phyloP scores from a whole-genome alignment of 2,888 invertebrate species.

The Malacosoma neustria region DNA sequence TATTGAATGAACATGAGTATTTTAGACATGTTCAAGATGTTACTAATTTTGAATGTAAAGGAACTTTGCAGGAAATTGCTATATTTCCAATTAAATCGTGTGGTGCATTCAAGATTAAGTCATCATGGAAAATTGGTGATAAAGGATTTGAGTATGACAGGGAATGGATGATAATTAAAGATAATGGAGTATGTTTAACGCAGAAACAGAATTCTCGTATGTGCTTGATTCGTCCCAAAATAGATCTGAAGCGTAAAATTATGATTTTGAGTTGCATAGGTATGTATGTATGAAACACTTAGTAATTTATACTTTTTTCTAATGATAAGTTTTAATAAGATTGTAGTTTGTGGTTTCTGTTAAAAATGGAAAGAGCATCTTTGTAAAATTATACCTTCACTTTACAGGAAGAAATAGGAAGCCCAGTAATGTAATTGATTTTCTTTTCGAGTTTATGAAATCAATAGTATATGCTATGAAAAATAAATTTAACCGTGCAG shows the following conservation, averaged over 20 bases:
- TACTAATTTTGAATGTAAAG: slow-evolving; percentile 8
- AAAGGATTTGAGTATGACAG: slow-evolving; percentile 92
- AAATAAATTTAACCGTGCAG: too few species aligned
- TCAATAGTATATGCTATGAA: too few species aligned
- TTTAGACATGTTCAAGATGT: slow-evolving; percentile 14
- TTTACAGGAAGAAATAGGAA: too few species aligned
- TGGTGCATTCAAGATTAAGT: slow-evolving; percentile 80
- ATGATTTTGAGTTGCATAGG: slow-evolving; percentile 78
- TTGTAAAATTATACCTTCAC: too few species aligned
- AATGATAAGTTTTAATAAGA: too few species aligned
- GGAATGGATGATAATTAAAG: slow-evolving; percentile 93
- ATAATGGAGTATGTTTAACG: slow-evolving; percentile 87
- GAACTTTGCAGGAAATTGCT: slow-evolving; percentile 37
- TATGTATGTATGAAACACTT: too few species aligned
- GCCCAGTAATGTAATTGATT: too few species aligned
- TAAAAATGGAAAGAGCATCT: too few species aligned
- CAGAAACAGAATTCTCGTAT: slow-evolving; percentile 89
- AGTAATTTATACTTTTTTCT: too few species aligned
- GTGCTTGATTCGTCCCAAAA: slow-evolving; percentile 83
- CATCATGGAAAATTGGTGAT: slow-evolving; percentile 81
- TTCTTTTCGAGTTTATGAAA: too few species aligned
- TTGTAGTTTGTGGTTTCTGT: too few species aligned
- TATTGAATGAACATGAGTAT: slow-evolving; percentile 20
- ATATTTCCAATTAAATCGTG: slow-evolving; percentile 96
- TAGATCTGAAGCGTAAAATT: slow-evolving; percentile 74